These are phyloP conservation scores for Romanogobio albipinnatus DNA, from an alignment of 2,113 vertebrate genomes.

Conservation along the genomic window DNA sequence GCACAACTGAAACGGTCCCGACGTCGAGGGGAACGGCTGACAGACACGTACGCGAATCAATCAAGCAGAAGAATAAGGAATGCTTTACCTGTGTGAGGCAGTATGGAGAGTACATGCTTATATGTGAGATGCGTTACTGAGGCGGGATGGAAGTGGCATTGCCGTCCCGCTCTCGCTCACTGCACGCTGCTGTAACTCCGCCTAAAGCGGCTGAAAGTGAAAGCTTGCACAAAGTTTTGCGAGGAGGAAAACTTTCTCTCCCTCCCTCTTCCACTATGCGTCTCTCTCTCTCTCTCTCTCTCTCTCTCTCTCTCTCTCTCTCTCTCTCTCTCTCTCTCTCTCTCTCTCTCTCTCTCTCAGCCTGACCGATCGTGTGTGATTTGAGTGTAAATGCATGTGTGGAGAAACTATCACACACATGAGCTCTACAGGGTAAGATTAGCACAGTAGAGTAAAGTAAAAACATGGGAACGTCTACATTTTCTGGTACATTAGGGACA, in stretches of 20 bases:
- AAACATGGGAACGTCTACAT: background rate
- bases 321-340: slow-evolving; percentile 28
- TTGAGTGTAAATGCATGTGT: background rate
- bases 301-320: background rate
- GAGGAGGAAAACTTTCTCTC: slow-evolving; percentile 69
- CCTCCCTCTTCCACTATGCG: slow-evolving; percentile 23
- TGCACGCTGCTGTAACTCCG: slow-evolving; percentile 82
- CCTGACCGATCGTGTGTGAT: background rate
- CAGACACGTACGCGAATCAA: background rate
- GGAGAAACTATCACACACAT: background rate
- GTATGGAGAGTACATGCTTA: slow-evolving; percentile 84
- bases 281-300: slow-evolving; percentile 22
- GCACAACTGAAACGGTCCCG: background rate
- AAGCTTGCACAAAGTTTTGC: slow-evolving; percentile 80
- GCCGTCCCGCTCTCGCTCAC: slow-evolving; percentile 69
- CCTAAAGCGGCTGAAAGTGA: slow-evolving; percentile 78
- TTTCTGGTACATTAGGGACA: background rate
- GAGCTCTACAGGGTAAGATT: background rate
- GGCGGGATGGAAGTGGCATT: slow-evolving; percentile 79
- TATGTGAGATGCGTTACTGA: slow-evolving; percentile 71
- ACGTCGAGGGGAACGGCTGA: slow-evolving; percentile 9
- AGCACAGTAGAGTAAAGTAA: background rate
- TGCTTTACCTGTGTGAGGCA: slow-evolving; percentile 83
- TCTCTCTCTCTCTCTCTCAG: slow-evolving; percentile 53
- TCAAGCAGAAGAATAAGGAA: slow-evolving; percentile 55